Conservation (phyloP, 2,888 invertebrate species). For the Emmelina monodactyla region DNA sequence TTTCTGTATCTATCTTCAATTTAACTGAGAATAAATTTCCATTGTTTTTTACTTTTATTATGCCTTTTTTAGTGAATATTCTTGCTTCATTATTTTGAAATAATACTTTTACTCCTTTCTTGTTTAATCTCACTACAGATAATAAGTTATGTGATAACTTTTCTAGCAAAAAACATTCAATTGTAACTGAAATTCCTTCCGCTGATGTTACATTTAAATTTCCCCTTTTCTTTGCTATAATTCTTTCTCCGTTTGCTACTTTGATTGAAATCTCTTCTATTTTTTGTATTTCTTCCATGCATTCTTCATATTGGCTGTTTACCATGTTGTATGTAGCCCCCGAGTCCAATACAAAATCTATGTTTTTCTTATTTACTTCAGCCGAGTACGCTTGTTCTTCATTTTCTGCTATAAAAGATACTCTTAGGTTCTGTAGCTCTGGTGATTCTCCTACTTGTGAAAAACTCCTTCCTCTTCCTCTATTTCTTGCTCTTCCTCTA, state of each 20-base stretch:
- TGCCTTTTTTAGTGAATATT: background rate
- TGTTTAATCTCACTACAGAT: slow-evolving; percentile 3
- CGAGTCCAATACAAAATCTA: background rate
- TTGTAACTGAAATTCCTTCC: background rate
- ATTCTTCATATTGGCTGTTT: background rate
- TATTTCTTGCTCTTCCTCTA: background rate
- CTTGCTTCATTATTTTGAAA: background rate
- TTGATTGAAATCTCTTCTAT: background rate
- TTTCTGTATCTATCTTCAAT: too few relatives aligned
- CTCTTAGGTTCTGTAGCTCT: background rate
- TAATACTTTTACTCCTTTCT: slow-evolving; percentile 5
- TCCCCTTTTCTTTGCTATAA: slow-evolving; percentile 5
- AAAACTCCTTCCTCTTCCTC: background rate
- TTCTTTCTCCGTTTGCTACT: slow-evolving; percentile 3
- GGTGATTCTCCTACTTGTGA: background rate
- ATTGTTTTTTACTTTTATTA: too few relatives aligned
- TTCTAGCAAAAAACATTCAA: slow-evolving; percentile 3
- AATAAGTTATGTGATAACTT: slow-evolving; percentile 6
- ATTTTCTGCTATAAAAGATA: background rate
- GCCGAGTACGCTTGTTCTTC: background rate
- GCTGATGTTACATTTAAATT: background rate
- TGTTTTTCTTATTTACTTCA: background rate
- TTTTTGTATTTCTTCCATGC: slow-evolving; percentile 2
- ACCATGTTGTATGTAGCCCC: background rate
- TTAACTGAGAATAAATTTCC: too few relatives aligned